A percentile compares a stretch with the other conserved stretches of the same genome.
Evolutionary conservation across 2,888 invertebrate genomes (phyloP).

Genomic region (Troides oblongomaculatus): DNA sequence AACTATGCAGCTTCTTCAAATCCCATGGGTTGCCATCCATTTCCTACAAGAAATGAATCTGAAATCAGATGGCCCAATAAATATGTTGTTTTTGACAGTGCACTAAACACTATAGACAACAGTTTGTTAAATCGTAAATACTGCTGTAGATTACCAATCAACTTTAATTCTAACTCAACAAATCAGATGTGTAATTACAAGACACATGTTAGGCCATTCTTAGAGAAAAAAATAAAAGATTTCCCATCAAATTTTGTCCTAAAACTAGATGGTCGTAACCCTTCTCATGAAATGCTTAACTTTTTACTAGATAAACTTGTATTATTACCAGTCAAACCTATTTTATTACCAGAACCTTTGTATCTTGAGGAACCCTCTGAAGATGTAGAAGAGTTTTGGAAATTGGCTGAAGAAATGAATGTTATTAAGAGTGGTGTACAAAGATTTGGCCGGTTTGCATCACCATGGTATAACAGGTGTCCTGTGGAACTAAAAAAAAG

Average conservation of each 20-base stretch:
- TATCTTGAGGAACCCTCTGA: conserved; percentile 59
- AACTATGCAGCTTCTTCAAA: conserved; percentile 50
- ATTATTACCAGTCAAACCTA: conserved; percentile 51
- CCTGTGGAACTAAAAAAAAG: conserved; percentile 82
- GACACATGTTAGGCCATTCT: conserved; percentile 57
- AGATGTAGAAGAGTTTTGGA: conserved; percentile 69
- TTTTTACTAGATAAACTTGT: conserved; percentile 66
- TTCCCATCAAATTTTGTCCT: conserved; percentile 78
- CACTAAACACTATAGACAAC: conserved; percentile 44
- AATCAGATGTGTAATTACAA: conserved; percentile 76
- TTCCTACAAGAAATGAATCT: conserved; percentile 37
- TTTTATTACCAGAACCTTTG: conserved; percentile 65
- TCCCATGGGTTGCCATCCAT: conserved; percentile 40
- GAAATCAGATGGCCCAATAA: conserved; percentile 60
- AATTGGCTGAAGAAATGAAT: conserved; percentile 49
- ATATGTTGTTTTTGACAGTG: conserved; percentile 49
- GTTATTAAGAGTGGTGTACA: conserved; percentile 48
- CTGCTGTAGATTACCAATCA: conserved; percentile 66
- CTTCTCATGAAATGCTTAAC: conserved; percentile 70
- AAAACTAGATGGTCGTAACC: conserved; percentile 79
- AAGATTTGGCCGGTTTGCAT: conserved; percentile 63
- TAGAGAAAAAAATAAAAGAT: conserved; percentile 74
- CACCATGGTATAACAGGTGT: conserved; percentile 81
- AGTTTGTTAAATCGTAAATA: conserved; percentile 63
- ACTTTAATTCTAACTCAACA: conserved; percentile 64